A percentile compares a stretch with the other conserved stretches of the same genome.
Evolutionary conservation across 2,113 vertebrate genomes (phyloP).

Genomic region (Lagopus muta): DNA sequence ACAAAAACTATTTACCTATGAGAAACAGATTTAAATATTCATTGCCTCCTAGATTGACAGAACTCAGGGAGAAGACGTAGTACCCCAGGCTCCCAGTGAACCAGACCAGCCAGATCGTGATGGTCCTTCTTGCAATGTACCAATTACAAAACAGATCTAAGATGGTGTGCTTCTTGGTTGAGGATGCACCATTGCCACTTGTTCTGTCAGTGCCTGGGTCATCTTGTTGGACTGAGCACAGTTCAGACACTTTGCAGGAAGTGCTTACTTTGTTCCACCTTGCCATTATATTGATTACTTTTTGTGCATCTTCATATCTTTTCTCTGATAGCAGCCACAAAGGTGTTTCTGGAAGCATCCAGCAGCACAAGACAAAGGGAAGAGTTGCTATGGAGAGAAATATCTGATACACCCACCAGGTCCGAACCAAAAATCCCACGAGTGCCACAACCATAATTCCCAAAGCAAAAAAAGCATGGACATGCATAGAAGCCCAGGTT

Average conservation of each 20-base stretch:
- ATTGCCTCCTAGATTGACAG: constrained; percentile 88
- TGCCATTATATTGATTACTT: constrained; percentile 84
- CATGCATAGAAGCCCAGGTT: constrained; percentile 94
- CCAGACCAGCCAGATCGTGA: constrained; percentile 93
- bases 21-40: constrained; percentile 93
- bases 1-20: constrained; percentile 82
- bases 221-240: constrained; percentile 73
- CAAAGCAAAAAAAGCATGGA: constrained; percentile 91
- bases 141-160: constrained; percentile 87
- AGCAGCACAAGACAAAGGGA: constrained; percentile 92
- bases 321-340: constrained; percentile 91
- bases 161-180: constrained; percentile 82
- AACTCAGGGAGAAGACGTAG: constrained; percentile 90
- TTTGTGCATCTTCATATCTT: constrained; percentile 83
- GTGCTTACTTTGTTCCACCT: constrained; percentile 81
- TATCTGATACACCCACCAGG: constrained; percentile 95
- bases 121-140: constrained; percentile 84
- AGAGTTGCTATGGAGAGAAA: constrained; percentile 86
- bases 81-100: constrained; percentile 93
- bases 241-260: constrained; percentile 82
- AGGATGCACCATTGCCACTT: neutral
- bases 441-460: constrained; percentile 92
- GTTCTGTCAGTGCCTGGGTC: constrained; percentile 14
- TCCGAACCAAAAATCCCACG: constrained; percentile 86
- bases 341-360: constrained; percentile 94